Base-by-base conservation (phyloP, 2,113 vertebrate genomes). In the Nansenia antarctica region DNA sequence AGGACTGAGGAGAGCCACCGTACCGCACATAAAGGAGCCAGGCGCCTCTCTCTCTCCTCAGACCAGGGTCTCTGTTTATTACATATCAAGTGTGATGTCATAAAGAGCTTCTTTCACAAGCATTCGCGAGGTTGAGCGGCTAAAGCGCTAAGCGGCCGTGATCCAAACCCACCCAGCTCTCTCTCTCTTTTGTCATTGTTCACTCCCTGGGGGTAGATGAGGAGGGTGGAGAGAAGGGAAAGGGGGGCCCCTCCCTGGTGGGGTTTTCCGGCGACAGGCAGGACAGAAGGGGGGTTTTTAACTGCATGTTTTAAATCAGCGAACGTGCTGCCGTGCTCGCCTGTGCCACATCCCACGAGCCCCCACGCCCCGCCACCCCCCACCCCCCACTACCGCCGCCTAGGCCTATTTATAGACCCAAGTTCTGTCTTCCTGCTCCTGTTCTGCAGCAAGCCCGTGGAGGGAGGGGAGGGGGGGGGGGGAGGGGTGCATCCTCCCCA, bases 391-490 rank as follows among this genome's bases (percentile, higher is more conserved):
- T n/a, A n/a, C n/a, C n/a, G n/a, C n/a, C n/a, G n/a, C n/a, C n/a
- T n/a, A n/a, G 20, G 29, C 15, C 63, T 82, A 76, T 74, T 79
- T 77, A 74, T 79, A 79, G 63, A 67, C 65, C 3, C 7, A 52
- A 45, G 52, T 37, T 24, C 60, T 53, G 55, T 64, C 67, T 70
- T 69, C 34, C 53, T 70, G 42, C 54, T 74, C 68, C 68, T 69
- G 69, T 61, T 45, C 64, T 53, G 63, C 47, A 70, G 69, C 64
- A 79, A 79, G 67, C 65, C 31, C 63, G 64, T 63, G 67, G 45
- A 63, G 65, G 71, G 71, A 69, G 22, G 61, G 68, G 35, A 62
- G 71, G 71, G 67, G 22, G 61, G 68, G 35, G n/a, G n/a, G 65
- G 71, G 71, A 69, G 22, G 61, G 68, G 35, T 52, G 27, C 64